Evolutionary conservation across 2,113 vertebrate genomes (phyloP).

Genomic region (Lagopus muta): DNA sequence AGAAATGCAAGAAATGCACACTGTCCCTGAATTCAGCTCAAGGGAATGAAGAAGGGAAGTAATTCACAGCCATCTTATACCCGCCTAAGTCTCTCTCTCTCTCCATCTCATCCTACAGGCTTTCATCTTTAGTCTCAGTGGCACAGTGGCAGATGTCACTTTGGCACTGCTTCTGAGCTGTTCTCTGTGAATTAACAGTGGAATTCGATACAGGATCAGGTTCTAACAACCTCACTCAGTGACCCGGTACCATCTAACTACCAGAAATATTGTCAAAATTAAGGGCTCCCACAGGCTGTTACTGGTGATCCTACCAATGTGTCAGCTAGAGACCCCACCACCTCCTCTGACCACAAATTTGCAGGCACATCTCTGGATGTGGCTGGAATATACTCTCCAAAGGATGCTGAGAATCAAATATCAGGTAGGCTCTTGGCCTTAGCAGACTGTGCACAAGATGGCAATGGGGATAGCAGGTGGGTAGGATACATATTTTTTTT

Average conservation of each 20-base stretch:
- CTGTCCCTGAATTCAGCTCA: neutral
- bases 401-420: neutral
- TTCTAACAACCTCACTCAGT: neutral
- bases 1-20: neutral
- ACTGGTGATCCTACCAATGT: neutral
- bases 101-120: neutral
- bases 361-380: neutral
- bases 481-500: neutral
- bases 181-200: neutral
- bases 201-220: neutral
- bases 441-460: neutral
- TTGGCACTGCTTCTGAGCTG: neutral
- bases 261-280: neutral
- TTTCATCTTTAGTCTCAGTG: neutral
- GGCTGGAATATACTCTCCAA: neutral
- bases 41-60: neutral
- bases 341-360: neutral
- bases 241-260: neutral
- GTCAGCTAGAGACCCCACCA: neutral
- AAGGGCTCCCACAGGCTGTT: neutral
- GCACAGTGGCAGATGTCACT: neutral
- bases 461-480: neutral
- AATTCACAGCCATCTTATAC: neutral
- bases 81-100: neutral
- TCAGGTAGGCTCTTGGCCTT: neutral